Conservation (phyloP, 1,140 invertebrate species). For the Eueides isabella region DNA sequence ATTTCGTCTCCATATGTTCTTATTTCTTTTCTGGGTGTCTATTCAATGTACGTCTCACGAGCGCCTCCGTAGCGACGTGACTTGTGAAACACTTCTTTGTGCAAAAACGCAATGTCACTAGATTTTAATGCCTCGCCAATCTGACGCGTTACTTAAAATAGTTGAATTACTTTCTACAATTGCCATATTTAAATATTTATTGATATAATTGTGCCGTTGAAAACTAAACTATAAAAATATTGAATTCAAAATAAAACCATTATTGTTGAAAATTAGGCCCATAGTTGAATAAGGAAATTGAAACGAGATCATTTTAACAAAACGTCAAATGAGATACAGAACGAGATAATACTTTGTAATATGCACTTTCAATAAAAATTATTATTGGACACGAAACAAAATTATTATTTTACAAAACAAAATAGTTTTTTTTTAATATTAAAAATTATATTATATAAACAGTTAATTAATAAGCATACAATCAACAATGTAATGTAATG, state of each 20-base stretch:
- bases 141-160: background rate
- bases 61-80: constrained; percentile 60
- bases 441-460: constrained; percentile 11
- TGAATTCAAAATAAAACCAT: no score
- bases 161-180: constrained; percentile 2
- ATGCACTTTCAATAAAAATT: no score
- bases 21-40: constrained; percentile 53
- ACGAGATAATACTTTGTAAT: no score
- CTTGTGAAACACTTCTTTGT: constrained; percentile 58
- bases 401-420: no score
- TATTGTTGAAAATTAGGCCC: no score
- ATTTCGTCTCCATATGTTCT: constrained; percentile 43
- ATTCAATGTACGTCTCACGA: constrained; percentile 70
- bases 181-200: background rate
- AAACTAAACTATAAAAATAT: no score
- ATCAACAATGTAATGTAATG: constrained; percentile 29
- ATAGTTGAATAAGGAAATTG: no score
- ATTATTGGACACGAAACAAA: no score
- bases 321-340: no score
- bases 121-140: constrained; percentile 41
- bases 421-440: no score
- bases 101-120: constrained; percentile 50
- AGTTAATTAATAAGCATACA: constrained; percentile 24
- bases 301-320: no score
- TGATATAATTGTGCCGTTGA: background rate